phyloP scores from a whole-genome alignment of 2,888 invertebrate species.

The Drosophila anomalata region DNA sequence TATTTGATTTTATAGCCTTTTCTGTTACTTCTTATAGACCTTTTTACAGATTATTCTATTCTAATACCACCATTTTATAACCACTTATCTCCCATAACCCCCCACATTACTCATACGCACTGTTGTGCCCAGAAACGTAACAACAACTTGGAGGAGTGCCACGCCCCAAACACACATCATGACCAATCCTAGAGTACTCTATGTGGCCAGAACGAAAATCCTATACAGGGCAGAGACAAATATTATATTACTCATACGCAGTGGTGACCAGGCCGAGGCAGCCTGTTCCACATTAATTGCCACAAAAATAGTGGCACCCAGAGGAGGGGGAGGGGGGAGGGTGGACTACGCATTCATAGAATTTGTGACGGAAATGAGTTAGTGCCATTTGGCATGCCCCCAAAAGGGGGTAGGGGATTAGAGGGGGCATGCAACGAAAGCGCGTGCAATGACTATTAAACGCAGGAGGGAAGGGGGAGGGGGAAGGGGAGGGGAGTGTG shows the following conservation, averaged over 20 bases:
- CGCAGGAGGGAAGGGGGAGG: not conserved
- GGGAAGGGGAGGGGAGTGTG: not conserved
- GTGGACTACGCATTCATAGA: slow-evolving; percentile 60
- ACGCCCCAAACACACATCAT: slow-evolving; percentile 19
- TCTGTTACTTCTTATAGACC: too few species aligned
- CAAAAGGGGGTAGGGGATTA: slow-evolving; percentile 1
- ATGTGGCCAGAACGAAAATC: slow-evolving; percentile 14
- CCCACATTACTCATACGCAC: slow-evolving; percentile 53
- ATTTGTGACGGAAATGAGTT: slow-evolving; percentile 77
- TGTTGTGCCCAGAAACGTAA: slow-evolving; percentile 12
- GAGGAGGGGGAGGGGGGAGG: slow-evolving; percentile 9
- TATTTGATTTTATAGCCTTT: not conserved
- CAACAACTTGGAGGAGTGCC: not conserved
- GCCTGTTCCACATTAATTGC: slow-evolving; percentile 73
- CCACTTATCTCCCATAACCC: too few species aligned
- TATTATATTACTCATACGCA: slow-evolving; percentile 66
- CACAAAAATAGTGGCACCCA: slow-evolving; percentile 64
- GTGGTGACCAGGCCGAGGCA: slow-evolving; percentile 30
- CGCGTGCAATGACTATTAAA: slow-evolving; percentile 57
- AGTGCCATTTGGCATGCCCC: slow-evolving; percentile 69
- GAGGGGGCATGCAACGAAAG: slow-evolving; percentile 35
- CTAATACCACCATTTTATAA: too few species aligned
- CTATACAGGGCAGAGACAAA: slow-evolving; percentile 25
- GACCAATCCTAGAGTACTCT: slow-evolving; percentile 28
- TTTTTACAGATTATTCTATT: too few species aligned